Conservation (phyloP, 2,888 invertebrate genomes). For the Helleia helle region DNA sequence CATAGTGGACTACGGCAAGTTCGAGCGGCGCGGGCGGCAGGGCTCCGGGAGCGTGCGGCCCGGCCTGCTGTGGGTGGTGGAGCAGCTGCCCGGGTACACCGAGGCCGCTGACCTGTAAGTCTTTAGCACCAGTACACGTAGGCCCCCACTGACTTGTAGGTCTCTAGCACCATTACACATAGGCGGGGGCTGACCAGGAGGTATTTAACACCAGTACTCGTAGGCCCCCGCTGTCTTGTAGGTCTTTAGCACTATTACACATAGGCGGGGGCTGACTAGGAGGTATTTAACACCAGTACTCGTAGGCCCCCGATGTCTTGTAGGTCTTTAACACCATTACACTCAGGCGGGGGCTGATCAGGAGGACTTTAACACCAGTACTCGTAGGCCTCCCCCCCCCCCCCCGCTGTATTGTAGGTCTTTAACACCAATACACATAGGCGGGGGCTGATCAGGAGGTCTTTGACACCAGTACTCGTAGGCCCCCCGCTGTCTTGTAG, state of each 20-base stretch:
- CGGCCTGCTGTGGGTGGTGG: slow-evolving; percentile 23
- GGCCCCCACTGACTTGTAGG: too few species aligned
- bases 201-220: too few species aligned
- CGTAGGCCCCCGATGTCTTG: too few species aligned
- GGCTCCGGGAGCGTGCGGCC: slow-evolving; percentile 28
- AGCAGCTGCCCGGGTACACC: slow-evolving; percentile 24
- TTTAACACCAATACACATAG: too few species aligned
- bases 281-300: slow-evolving; percentile 16
- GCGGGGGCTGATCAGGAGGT: slow-evolving; percentile 28
- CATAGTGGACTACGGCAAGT: slow-evolving; percentile 78
- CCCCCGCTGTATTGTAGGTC: slow-evolving; percentile 26
- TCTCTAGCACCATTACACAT: too few species aligned
- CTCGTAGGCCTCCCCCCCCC: too few species aligned
- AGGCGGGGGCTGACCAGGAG: slow-evolving; percentile 28
- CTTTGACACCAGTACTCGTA: too few species aligned
- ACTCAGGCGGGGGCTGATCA: slow-evolving; percentile 25
- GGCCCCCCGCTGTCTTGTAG: too few species aligned
- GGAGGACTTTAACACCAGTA: slow-evolving; percentile 21
- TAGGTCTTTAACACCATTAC: too few species aligned
- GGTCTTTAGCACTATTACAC: too few species aligned
- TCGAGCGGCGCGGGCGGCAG: slow-evolving; percentile 36
- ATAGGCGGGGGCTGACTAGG: slow-evolving; percentile 29
- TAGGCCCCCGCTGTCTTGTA: too few species aligned
- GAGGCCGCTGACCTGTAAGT: slow-evolving; percentile 27
- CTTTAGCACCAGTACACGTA: too few species aligned